phyloP scores from a whole-genome alignment of 2,797 vertebrate genomes.

The Melanotaenia trifasciata region DNA sequence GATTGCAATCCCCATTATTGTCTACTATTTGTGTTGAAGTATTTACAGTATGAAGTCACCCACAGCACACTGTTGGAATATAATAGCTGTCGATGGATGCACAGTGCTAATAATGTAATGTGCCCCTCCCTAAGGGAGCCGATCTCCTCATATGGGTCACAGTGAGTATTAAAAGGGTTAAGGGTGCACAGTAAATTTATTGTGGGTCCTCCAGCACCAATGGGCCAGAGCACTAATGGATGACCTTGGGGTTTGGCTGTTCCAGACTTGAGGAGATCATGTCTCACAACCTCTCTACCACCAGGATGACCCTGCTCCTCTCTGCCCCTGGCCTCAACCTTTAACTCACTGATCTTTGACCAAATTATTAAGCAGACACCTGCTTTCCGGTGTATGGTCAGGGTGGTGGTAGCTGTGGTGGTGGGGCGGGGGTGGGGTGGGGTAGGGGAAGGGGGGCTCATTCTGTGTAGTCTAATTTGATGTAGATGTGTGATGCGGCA shows the following conservation, averaged over 20 bases:
- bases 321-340: conserved; percentile 92
- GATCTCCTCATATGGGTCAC: conserved; percentile 87
- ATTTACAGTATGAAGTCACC: conserved; percentile 80
- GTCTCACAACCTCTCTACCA: conserved; percentile 89
- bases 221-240: conserved; percentile 98
- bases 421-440: too few relatives aligned
- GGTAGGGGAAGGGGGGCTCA: conserved; percentile 50
- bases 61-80: conserved; percentile 67
- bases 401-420: conserved; percentile 54
- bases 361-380: conserved; percentile 99
- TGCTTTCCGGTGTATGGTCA: conserved; percentile 90
- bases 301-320: conserved; percentile 91
- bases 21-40: conserved; percentile 62
- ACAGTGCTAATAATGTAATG: conserved; percentile 87
- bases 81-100: conserved; percentile 83
- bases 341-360: conserved; percentile 99
- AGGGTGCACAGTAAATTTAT: conserved; percentile 97
- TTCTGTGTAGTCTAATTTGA: conserved; percentile 88
- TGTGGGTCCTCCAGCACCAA: conserved; percentile 87
- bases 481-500: conserved; percentile 87
- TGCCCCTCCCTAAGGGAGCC: conserved; percentile 79
- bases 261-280: conserved; percentile 91
- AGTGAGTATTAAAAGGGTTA: conserved; percentile 95
- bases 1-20: conserved; percentile 36
- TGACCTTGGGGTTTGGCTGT: conserved; percentile 96